Percentiles rank a stretch among this genome's conserved stretches.
These are phyloP conservation scores for Reticulitermes speratus DNA, from an alignment of 1,140 invertebrate species.

Conservation along the genomic window DNA sequence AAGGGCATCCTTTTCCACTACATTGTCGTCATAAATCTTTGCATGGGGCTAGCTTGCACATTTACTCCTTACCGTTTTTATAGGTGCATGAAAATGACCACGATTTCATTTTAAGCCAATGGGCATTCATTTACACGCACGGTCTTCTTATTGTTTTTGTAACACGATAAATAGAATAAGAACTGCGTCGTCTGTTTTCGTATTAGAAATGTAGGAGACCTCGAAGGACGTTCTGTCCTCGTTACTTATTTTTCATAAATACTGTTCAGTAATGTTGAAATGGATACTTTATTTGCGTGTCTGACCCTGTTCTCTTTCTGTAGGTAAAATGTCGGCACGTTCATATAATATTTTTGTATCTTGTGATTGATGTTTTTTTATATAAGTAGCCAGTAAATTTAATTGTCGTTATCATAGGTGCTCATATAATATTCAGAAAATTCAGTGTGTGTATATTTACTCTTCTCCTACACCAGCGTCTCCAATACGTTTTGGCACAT, in stretches of 20 bases:
- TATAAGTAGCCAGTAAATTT: no score
- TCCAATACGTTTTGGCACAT: no score
- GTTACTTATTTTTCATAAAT: neutral
- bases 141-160: neutral
- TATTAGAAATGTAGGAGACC: neutral
- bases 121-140: neutral
- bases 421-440: no score
- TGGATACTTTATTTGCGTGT: neutral
- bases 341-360: no score
- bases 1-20: neutral
- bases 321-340: no score
- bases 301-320: neutral
- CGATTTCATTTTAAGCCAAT: neutral
- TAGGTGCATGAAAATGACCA: neutral
- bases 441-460: no score
- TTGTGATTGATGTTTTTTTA: no score
- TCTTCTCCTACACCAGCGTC: no score
- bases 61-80: neutral
- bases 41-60: neutral
- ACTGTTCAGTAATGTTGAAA: neutral
- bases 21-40: slow-evolving; percentile 15
- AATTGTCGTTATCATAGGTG: no score
- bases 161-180: neutral
- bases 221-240: no score
- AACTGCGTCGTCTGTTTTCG: neutral